Evolutionary conservation across 2,797 vertebrate genomes (phyloP).

Genomic region (Melanotaenia maccullochi): DNA sequence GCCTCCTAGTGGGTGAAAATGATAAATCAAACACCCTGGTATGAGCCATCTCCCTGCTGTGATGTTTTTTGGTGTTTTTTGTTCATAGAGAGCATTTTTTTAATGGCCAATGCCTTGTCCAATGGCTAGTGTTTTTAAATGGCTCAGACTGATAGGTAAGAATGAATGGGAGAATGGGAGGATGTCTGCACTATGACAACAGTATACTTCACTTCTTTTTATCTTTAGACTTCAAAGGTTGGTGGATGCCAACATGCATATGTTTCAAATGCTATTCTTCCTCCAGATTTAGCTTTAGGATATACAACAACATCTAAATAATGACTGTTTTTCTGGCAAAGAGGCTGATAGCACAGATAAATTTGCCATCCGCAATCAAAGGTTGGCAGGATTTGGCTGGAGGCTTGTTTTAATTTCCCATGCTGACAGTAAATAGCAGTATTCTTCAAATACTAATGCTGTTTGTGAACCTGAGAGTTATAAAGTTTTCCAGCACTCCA

Average conservation of each 20-base stretch:
- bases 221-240: background rate
- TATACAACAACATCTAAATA: conserved; percentile 32
- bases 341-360: conserved; percentile 9
- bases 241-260: conserved; percentile 6
- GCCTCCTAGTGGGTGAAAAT: conserved; percentile 18
- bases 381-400: conserved; percentile 46
- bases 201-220: background rate
- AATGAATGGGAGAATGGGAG: conserved; percentile 27
- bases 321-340: conserved; percentile 42
- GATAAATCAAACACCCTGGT: conserved; percentile 39
- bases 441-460: conserved; percentile 34
- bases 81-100: conserved; percentile 49
- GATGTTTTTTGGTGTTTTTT: conserved; percentile 11
- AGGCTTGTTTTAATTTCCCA: conserved; percentile 48
- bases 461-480: conserved; percentile 17
- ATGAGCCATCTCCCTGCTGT: conserved; percentile 9
- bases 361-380: conserved; percentile 40
- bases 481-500: conserved; percentile 31
- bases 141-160: conserved; percentile 28
- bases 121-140: conserved; percentile 34
- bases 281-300: conserved; percentile 20
- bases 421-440: conserved; percentile 34
- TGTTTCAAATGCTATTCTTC: conserved; percentile 14
- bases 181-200: conserved; percentile 21
- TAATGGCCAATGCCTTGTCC: conserved; percentile 37